A percentile compares a stretch with the other conserved stretches of the same genome.
These are phyloP conservation scores for Mesoclemmys tuberculata DNA, from an alignment of 2,113 vertebrate species.

Conservation along the genomic window DNA sequence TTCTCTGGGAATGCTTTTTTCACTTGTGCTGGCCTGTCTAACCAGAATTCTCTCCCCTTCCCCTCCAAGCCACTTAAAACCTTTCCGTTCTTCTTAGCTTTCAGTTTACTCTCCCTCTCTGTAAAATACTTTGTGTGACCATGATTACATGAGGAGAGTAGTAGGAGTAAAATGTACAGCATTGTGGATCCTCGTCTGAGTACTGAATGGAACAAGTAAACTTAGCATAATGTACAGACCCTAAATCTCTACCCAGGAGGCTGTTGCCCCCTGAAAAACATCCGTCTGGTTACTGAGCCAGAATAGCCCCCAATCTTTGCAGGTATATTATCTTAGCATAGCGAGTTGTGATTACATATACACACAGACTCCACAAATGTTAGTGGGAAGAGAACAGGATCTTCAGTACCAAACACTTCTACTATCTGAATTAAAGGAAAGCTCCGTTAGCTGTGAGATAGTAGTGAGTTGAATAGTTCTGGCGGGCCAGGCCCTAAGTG, in stretches of 20 bases:
- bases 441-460: rapidly evolving
- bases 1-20: slow-evolving; percentile 8
- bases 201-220: neutral
- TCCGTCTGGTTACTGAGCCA: neutral
- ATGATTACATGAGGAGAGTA: neutral
- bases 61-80: neutral
- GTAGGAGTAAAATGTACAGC: neutral
- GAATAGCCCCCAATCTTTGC: neutral
- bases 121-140: neutral
- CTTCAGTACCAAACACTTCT: neutral
- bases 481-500: rapidly evolving
- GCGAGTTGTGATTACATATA: neutral
- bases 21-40: neutral
- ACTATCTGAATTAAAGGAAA: neutral
- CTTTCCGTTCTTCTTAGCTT: neutral
- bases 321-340: neutral
- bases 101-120: neutral
- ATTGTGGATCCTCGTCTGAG: neutral
- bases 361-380: neutral
- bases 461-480: rapidly evolving
- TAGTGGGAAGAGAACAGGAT: neutral
- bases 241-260: neutral
- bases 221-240: neutral
- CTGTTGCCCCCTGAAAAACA: neutral
- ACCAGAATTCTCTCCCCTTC: neutral